A percentile compares a stretch with the other conserved stretches of the same genome.
phyloP scores from a whole-genome alignment of 2,797 vertebrate species.

The Parauchenoglanis punctatus region DNA sequence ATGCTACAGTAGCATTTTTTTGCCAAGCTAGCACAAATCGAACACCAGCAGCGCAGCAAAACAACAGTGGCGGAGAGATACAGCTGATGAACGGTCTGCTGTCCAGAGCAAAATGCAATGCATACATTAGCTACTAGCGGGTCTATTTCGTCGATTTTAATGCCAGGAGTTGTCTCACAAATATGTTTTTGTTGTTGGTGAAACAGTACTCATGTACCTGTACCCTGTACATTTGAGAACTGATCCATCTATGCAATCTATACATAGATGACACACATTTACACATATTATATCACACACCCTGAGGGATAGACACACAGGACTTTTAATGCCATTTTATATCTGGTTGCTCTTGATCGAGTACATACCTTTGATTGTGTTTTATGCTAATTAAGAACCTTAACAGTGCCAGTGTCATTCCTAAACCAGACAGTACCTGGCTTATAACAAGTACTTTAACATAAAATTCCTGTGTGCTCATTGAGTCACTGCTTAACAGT shows the following conservation, averaged over 20 bases:
- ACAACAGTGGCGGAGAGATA: too few relatives aligned
- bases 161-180: too few relatives aligned
- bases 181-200: too few relatives aligned
- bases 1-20: too few relatives aligned
- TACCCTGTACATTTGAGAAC: not conserved
- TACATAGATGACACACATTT: not conserved
- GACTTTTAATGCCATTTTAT: not conserved
- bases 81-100: too few relatives aligned
- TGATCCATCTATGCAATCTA: not conserved
- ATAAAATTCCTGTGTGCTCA: not conserved
- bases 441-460: not conserved
- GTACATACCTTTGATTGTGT: not conserved
- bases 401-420: not conserved
- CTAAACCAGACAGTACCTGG: not conserved
- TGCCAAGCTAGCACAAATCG: too few relatives aligned
- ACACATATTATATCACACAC: not conserved
- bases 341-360: not conserved
- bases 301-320: not conserved
- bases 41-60: too few relatives aligned
- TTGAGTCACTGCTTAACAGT: not conserved
- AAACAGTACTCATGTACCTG: not conserved
- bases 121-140: too few relatives aligned
- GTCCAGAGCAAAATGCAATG: too few relatives aligned
- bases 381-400: not conserved
- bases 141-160: too few relatives aligned